Conservation (phyloP, 2,113 vertebrate species). For the Hemibates koningsi region DNA sequence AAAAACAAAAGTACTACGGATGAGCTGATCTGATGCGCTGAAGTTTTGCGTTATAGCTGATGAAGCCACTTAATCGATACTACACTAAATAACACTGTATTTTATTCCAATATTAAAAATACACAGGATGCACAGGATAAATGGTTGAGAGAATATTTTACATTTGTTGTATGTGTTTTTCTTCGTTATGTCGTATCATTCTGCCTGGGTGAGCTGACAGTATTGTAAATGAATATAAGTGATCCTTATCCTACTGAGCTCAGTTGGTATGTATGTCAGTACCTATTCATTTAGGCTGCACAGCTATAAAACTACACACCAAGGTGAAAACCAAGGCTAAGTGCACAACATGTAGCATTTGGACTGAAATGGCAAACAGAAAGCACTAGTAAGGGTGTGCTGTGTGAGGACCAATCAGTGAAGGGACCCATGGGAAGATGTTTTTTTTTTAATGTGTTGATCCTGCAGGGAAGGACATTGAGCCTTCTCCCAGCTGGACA, state of each 20-base stretch:
- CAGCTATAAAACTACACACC: background rate
- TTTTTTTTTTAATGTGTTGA: conserved; percentile 8
- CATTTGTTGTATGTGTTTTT: background rate
- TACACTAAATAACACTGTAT: background rate
- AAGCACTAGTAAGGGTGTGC: background rate
- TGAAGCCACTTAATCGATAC: background rate
- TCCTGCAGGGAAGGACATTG: conserved; percentile 11
- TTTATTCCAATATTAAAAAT: background rate
- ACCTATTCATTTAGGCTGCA: background rate
- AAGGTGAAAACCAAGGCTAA: background rate
- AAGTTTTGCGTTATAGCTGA: background rate
- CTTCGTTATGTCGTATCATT: background rate
- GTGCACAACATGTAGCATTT: background rate
- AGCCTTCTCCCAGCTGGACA: background rate
- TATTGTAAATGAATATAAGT: background rate
- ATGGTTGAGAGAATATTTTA: background rate
- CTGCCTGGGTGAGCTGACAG: background rate
- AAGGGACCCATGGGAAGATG: background rate
- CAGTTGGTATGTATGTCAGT: background rate
- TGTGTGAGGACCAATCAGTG: background rate
- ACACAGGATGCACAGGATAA: background rate
- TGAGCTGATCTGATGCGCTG: background rate
- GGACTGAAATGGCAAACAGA: background rate
- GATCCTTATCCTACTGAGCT: background rate
- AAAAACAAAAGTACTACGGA: background rate